Evolutionary conservation across 2,888 invertebrate species (phyloP).

Genomic region (Apamea crenata): DNA sequence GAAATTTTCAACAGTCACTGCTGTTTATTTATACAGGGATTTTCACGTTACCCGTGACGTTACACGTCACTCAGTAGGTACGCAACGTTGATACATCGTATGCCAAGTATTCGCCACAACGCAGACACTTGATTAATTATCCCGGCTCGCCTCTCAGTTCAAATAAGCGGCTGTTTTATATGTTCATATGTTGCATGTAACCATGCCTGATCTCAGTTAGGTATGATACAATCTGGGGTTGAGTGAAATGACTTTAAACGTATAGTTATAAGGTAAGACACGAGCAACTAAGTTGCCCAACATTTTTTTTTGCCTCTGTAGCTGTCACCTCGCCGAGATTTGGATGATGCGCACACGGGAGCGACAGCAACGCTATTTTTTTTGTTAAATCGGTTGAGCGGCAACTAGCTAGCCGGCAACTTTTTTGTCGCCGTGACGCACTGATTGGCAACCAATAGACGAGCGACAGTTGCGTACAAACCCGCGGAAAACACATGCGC

Average conservation of each 20-base stretch:
- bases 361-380: too few species aligned
- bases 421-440: too few species aligned
- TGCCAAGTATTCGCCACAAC: slow-evolving; percentile 42
- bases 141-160: slow-evolving; percentile 26
- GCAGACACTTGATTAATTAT: slow-evolving; percentile 58
- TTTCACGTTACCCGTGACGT: not conserved
- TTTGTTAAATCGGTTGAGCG: too few species aligned
- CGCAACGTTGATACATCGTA: slow-evolving; percentile 51
- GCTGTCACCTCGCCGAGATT: too few species aligned
- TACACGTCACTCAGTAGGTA: not conserved
- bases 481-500: too few species aligned
- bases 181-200: slow-evolving; percentile 17
- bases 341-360: too few species aligned
- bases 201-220: slow-evolving; percentile 3
- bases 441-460: too few species aligned
- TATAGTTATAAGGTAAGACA: too few species aligned
- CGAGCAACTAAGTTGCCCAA: too few species aligned
- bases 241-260: not conserved
- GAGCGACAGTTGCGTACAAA: too few species aligned
- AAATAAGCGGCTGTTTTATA: slow-evolving; percentile 38
- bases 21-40: not conserved
- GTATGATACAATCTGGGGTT: not conserved
- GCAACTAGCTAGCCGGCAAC: too few species aligned
- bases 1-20: not conserved
- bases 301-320: too few species aligned